phyloP scores from a whole-genome alignment of 2,113 vertebrate genomes.

The Amblyornis subalaris region DNA sequence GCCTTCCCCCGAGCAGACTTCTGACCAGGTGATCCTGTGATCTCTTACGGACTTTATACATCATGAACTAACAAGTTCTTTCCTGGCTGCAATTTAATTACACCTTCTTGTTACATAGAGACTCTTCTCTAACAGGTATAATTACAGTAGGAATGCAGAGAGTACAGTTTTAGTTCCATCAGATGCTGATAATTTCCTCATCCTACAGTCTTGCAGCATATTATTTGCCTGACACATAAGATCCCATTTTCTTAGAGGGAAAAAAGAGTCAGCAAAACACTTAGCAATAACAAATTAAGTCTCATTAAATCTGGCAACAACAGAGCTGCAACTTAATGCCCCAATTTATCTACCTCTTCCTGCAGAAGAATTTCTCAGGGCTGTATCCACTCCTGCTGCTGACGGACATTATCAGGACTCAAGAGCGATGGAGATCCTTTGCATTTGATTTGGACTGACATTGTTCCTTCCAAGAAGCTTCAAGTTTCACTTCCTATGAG shows the following conservation, averaged over 20 bases:
- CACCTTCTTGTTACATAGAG: neutral
- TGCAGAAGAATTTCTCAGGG: neutral
- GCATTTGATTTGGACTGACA: neutral
- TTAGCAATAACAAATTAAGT: slow-evolving; percentile 3
- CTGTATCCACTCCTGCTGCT: neutral
- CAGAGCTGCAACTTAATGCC: neutral
- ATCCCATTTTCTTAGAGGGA: neutral
- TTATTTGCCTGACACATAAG: neutral
- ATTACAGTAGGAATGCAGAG: slow-evolving; percentile 31
- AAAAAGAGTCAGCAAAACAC: neutral
- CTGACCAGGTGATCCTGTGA: neutral
- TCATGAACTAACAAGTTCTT: neutral
- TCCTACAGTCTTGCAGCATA: neutral
- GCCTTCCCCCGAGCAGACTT: neutral
- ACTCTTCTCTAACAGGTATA: neutral
- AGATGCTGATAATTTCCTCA: neutral
- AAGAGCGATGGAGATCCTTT: neutral
- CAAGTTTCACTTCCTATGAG: neutral
- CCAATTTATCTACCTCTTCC: neutral
- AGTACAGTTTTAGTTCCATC: neutral
- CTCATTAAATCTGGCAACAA: neutral
- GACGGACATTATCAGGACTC: rapidly evolving
- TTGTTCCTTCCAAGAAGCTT: neutral
- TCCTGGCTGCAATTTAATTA: neutral
- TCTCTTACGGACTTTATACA: neutral